Conservation (phyloP, 2,888 invertebrate species). For the Sphinx pinastri region DNA sequence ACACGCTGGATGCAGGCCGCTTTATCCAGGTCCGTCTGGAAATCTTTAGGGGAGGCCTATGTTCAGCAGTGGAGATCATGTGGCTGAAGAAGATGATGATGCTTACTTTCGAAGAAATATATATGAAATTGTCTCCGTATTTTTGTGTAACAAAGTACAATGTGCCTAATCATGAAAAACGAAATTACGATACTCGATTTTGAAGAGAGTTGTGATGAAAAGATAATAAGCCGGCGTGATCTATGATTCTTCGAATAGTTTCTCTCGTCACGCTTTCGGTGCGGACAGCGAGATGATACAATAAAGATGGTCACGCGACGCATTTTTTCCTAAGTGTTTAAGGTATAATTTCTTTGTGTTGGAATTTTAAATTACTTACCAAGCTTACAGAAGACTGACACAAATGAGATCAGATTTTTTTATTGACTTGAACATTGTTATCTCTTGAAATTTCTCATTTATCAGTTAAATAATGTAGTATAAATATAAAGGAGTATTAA, state of each 20-base stretch:
- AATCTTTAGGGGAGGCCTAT: too few species aligned
- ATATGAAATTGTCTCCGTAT: too few species aligned
- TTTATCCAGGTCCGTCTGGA: too few species aligned
- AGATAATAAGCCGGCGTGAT: constrained; percentile 7
- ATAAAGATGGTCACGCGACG: constrained; percentile 56
- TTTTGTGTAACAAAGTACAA: too few species aligned
- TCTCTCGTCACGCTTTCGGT: constrained; percentile 77
- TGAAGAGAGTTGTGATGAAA: constrained; percentile 23
- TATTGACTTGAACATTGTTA: too few species aligned
- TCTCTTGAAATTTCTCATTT: too few species aligned
- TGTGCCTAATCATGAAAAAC: background rate
- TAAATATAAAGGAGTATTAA: too few species aligned
- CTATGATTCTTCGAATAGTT: constrained; percentile 52
- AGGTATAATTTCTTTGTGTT: constrained; percentile 14
- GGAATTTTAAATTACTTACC: background rate
- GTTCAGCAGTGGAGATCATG: too few species aligned
- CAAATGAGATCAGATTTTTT: too few species aligned
- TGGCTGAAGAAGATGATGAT: too few species aligned
- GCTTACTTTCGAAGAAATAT: too few species aligned
- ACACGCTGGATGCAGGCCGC: too few species aligned
- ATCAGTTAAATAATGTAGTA: constrained; percentile 33
- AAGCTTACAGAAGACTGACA: background rate
- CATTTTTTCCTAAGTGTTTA: background rate
- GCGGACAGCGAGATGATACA: constrained; percentile 62
- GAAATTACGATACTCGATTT: background rate